A percentile compares a stretch with the other conserved stretches of the same genome.
Evolutionary conservation across 2,113 vertebrate genomes (phyloP).

Genomic region (Larimichthys crocea): DNA sequence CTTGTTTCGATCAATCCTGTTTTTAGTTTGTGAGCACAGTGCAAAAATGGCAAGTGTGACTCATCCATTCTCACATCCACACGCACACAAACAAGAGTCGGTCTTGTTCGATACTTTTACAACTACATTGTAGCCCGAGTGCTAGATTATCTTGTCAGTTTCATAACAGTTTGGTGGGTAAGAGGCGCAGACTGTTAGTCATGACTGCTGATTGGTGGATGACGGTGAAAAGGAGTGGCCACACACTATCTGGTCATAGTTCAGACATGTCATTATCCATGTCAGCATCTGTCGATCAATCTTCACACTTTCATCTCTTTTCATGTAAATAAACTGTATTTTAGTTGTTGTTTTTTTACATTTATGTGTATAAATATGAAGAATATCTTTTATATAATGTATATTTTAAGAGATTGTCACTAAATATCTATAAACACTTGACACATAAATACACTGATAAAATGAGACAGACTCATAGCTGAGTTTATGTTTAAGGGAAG

Average conservation of each 20-base stretch:
- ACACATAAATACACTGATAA: too few relatives aligned
- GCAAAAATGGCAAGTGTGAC: slow-evolving; percentile 31
- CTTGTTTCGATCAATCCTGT: neutral
- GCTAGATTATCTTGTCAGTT: slow-evolving; percentile 9
- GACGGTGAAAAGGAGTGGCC: neutral
- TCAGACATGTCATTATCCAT: neutral
- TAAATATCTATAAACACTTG: neutral
- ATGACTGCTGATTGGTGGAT: slow-evolving; percentile 19
- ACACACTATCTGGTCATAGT: neutral
- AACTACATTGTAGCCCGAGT: neutral
- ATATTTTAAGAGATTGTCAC: neutral
- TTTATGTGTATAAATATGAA: neutral
- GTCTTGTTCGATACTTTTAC: neutral
- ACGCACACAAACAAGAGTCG: neutral
- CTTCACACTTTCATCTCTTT: neutral
- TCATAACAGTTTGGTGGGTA: slow-evolving; percentile 1
- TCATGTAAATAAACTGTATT: neutral
- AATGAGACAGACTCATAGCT: too few relatives aligned
- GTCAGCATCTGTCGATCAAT: neutral
- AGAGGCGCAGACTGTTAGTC: slow-evolving; percentile 3
- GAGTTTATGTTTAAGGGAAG: too few relatives aligned
- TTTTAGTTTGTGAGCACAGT: slow-evolving; percentile 18
- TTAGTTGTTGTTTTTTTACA: neutral
- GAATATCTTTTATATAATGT: neutral
- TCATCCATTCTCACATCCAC: slow-evolving; percentile 27